Conservation (phyloP, 2,888 invertebrate genomes). For the Protula sp. region DNA sequence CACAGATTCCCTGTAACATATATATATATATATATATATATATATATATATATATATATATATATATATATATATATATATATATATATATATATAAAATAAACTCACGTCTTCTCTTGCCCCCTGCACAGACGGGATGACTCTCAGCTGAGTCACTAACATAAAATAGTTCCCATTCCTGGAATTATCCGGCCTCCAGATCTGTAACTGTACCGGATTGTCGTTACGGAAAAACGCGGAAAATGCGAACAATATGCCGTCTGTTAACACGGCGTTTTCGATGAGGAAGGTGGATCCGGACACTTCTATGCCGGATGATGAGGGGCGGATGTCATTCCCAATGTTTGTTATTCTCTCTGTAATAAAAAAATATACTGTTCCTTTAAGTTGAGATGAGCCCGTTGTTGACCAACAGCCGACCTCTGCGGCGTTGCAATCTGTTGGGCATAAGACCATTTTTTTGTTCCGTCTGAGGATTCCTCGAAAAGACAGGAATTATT, state of each 20-base stretch:
- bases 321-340: constrained; percentile 13
- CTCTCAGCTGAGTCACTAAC: constrained; percentile 6
- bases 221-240: constrained; percentile 16
- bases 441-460: too few species aligned
- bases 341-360: neutral
- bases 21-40: too few species aligned
- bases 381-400: too few species aligned
- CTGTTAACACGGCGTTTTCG: constrained; percentile 7
- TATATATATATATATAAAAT: too few species aligned
- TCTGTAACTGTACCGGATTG: constrained; percentile 13
- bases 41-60: too few species aligned
- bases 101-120: constrained; percentile 17
- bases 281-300: constrained; percentile 16
- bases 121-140: constrained; percentile 10
- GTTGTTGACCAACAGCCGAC: too few species aligned
- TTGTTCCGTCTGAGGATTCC: too few species aligned
- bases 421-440: too few species aligned
- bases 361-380: too few species aligned
- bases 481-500: too few species aligned
- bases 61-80: too few species aligned
- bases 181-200: constrained; percentile 14
- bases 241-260: constrained; percentile 22
- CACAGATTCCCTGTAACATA: too few species aligned
- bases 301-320: constrained; percentile 12
- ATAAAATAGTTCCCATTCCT: neutral